phyloP scores from a whole-genome alignment of 2,888 invertebrate genomes.

The Amblyjoppa proteus region DNA sequence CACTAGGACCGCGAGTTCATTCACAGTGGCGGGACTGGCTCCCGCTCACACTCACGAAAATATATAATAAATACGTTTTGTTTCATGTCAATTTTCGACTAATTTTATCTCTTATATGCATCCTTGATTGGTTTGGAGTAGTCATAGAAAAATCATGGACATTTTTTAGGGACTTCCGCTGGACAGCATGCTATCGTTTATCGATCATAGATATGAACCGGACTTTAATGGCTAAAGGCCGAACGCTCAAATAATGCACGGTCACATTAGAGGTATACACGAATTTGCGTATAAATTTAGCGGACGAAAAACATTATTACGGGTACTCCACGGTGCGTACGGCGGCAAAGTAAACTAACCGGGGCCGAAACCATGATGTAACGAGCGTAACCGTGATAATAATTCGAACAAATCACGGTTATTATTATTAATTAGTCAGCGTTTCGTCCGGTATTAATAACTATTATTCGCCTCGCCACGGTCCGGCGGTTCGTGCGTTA shows the following conservation, averaged over 20 bases:
- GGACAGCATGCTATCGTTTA: too few relatives aligned
- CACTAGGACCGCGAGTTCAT: too few relatives aligned
- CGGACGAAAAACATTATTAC: neutral
- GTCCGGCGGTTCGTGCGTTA: conserved; percentile 54
- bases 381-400: conserved; percentile 44
- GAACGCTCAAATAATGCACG: conserved; percentile 16
- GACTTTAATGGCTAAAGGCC: conserved; percentile 8
- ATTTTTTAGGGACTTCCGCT: too few relatives aligned
- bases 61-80: too few relatives aligned
- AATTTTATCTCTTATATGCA: too few relatives aligned
- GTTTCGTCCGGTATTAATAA: conserved; percentile 54
- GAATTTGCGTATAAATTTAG: neutral
- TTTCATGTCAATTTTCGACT: too few relatives aligned
- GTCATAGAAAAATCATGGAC: too few relatives aligned
- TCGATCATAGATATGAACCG: neutral
- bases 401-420: conserved; percentile 47
- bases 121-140: too few relatives aligned
- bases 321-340: neutral
- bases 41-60: too few relatives aligned
- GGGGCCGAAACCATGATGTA: conserved; percentile 31
- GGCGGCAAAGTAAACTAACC: neutral
- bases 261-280: conserved; percentile 6
- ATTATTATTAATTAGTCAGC: conserved; percentile 54
- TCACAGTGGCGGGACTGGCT: too few relatives aligned
- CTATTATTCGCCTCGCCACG: conserved; percentile 55